Evolutionary conservation across 2,888 invertebrate species (phyloP).

Genomic region (Dascillus cervinus): DNA sequence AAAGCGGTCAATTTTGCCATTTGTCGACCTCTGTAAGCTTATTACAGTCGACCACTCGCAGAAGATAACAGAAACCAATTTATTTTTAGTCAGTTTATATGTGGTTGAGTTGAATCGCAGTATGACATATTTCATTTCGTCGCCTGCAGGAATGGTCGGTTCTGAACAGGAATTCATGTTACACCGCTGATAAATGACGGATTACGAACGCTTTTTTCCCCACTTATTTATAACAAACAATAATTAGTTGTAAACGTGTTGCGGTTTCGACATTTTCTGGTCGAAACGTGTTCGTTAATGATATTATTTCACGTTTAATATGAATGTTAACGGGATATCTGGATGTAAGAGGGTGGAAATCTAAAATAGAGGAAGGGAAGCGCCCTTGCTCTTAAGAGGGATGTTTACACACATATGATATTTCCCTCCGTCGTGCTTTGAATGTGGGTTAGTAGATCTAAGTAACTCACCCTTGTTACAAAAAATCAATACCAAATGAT

Average conservation of each 20-base stretch:
- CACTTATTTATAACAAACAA: slow-evolving; percentile 1
- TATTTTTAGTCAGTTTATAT: too few species aligned
- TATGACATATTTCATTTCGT: slow-evolving; percentile 28
- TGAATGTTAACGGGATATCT: slow-evolving; percentile 11
- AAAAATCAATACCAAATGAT: slow-evolving; percentile 9
- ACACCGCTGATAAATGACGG: slow-evolving; percentile 18
- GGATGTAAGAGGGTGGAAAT: slow-evolving; percentile 9
- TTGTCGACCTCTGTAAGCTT: slow-evolving; percentile 36
- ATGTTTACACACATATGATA: slow-evolving; percentile 19
- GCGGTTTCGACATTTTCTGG: too few species aligned
- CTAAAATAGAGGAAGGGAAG: slow-evolving; percentile 12
- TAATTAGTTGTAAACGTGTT: slow-evolving; percentile 3
- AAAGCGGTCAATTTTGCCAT: slow-evolving; percentile 38
- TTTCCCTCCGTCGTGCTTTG: slow-evolving; percentile 10
- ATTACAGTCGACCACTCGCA: slow-evolving; percentile 21
- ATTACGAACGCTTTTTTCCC: slow-evolving; percentile 5
- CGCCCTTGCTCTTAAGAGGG: slow-evolving; percentile 14
- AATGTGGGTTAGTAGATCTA: slow-evolving; percentile 16
- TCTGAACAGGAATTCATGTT: slow-evolving; percentile 15
- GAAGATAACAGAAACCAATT: too few species aligned
- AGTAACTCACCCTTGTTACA: slow-evolving; percentile 10
- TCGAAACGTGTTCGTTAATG: too few species aligned
- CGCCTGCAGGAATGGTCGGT: slow-evolving; percentile 24
- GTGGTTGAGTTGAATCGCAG: slow-evolving; percentile 20
- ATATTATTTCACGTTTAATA: too few species aligned